Conservation (phyloP, 2,113 vertebrate species). For the Oceanites oceanicus region DNA sequence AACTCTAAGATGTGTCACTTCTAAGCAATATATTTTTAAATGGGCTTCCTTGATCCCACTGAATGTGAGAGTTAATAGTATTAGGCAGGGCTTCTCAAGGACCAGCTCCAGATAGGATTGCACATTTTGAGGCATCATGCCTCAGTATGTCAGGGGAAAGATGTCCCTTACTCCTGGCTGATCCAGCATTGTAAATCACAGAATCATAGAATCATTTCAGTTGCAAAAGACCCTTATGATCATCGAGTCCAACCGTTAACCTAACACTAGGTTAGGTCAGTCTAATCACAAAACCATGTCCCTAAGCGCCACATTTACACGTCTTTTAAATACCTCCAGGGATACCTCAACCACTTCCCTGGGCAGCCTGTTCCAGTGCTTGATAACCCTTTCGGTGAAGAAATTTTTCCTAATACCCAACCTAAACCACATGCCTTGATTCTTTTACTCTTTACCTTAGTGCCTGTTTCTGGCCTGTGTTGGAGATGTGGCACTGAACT, state of each 20-base stretch:
- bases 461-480: neutral
- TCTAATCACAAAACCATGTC: neutral
- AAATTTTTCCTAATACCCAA: neutral
- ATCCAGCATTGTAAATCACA: neutral
- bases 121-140: neutral
- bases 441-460: neutral
- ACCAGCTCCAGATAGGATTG: neutral
- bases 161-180: neutral
- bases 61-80: neutral
- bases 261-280: too few species aligned
- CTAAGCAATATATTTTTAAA: neutral
- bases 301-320: rapidly evolving
- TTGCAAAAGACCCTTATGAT: neutral
- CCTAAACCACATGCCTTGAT: neutral
- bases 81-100: neutral
- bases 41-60: neutral
- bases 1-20: neutral
- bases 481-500: neutral
- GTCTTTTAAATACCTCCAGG: neutral
- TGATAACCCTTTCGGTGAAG: neutral
- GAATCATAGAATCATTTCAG: neutral
- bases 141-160: neutral
- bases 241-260: neutral
- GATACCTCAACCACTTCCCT: neutral
- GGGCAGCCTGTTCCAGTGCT: neutral